Base-by-base conservation (phyloP, 37 sponge, comb jelly and placozoan species). In the Theonella swinhoei region DNA sequence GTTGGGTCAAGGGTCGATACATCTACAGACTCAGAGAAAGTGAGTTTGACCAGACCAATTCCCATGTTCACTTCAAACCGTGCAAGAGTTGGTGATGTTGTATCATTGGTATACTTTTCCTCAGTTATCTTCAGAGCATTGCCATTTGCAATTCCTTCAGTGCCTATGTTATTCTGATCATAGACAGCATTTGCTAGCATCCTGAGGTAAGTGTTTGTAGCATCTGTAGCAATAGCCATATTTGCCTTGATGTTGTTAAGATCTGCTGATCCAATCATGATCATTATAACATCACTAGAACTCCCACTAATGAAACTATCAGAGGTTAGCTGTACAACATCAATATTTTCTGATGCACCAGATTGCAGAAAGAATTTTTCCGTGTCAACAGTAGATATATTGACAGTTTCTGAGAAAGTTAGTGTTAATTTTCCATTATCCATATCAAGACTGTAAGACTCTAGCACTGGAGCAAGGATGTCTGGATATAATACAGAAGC, bases 241-340 rank as follows among this genome's bases (percentile, higher is more conserved):
- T 87, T 91, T 11, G 88, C 86, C 77, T 94, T 94, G 70, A 96
- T 80, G 39, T 74, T 80, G 72, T 96, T 91, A n/a, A 91, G 33
- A 78, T 96, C 97, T 42, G 38, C 70, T 31, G 72, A 29, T 64
- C 85, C 75, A 11, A 96, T 62, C 2, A 74, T 68, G n/a, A 96
- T 81, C 22, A 23, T 31, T 17, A 88, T 73, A 42, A 77, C 61
- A 43, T 81, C 70, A 62, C 64, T 39, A 41, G 72, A 36, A 20
- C 81, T 70, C 25, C 23, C 29, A 31, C 83, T 82, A 11, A 33
- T 64, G 24, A 62, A 76, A 61, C 85, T 86, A 30, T 78, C 70
- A 24, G 76, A 83, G 7, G 54, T 47, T 47, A 47, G 14, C 54
- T 14, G 54, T 17, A 47, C 54, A 47, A 47, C 54, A 47, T 47